Evolutionary conservation across 1,140 invertebrate genomes (phyloP).

Genomic region (Ctenoplectra terminalis): DNA sequence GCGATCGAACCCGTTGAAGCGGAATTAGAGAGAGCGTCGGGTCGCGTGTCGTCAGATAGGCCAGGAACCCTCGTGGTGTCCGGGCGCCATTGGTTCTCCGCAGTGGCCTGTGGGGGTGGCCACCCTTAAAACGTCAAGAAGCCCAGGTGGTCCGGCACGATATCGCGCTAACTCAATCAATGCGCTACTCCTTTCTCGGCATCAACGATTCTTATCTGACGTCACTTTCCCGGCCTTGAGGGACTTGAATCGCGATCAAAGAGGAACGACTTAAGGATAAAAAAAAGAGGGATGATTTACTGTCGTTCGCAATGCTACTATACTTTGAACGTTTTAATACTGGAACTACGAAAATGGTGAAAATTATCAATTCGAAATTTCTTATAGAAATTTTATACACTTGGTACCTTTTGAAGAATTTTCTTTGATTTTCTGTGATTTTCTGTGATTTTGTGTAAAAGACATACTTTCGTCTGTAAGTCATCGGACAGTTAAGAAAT

Average conservation of each 20-base stretch:
- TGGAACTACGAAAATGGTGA: too few relatives aligned
- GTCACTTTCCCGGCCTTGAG: not conserved
- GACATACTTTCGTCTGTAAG: too few relatives aligned
- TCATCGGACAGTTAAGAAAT: too few relatives aligned
- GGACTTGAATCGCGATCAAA: slow-evolving; percentile 14
- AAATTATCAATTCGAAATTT: too few relatives aligned
- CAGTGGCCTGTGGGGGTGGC: not conserved
- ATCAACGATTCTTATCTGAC: slow-evolving; percentile 43
- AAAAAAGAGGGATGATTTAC: not conserved
- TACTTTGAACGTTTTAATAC: not conserved
- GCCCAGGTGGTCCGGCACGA: slow-evolving; percentile 44
- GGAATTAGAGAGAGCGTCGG: slow-evolving; percentile 25
- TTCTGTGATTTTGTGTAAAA: too few relatives aligned
- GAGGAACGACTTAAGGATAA: not conserved
- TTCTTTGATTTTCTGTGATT: too few relatives aligned
- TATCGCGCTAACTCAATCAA: slow-evolving; percentile 54
- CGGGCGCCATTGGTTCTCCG: not conserved
- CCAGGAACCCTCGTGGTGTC: not conserved
- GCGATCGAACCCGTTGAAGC: slow-evolving; percentile 21
- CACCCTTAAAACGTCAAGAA: slow-evolving; percentile 47
- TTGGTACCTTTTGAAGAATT: too few relatives aligned
- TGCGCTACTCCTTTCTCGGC: slow-evolving; percentile 35
- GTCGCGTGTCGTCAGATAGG: slow-evolving; percentile 16
- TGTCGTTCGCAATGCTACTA: not conserved
- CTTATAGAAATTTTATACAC: too few relatives aligned